phyloP scores from a whole-genome alignment of 1,140 invertebrate species.

The Drosophila subobscura region DNA sequence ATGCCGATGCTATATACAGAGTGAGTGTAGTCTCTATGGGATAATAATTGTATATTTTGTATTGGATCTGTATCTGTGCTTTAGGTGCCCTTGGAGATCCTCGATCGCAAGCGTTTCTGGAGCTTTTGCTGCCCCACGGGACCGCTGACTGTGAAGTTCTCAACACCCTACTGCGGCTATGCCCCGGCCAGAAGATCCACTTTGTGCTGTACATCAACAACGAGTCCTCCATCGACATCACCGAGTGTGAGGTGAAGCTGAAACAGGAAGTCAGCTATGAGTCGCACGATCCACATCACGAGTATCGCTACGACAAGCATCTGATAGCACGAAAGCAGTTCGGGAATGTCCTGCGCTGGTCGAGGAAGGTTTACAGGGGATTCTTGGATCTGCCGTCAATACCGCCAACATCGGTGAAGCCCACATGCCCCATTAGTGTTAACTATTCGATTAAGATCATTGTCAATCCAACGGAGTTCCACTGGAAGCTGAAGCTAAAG shows the following conservation, averaged over 20 bases:
- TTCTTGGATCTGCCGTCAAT: slow-evolving; percentile 87
- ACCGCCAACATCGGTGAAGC: slow-evolving; percentile 88
- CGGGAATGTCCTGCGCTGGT: slow-evolving; percentile 85
- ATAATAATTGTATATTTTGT: neutral
- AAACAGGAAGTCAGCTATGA: slow-evolving; percentile 84
- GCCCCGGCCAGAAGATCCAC: slow-evolving; percentile 79
- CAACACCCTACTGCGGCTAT: slow-evolving; percentile 81
- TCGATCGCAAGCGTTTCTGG: slow-evolving; percentile 84
- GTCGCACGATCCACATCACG: slow-evolving; percentile 85
- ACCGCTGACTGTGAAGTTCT: slow-evolving; percentile 78
- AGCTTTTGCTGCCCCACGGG: slow-evolving; percentile 82
- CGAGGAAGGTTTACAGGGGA: slow-evolving; percentile 76
- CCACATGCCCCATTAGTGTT: slow-evolving; percentile 88
- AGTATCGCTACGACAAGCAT: slow-evolving; percentile 86
- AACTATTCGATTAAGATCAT: slow-evolving; percentile 88
- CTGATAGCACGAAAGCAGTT: slow-evolving; percentile 85
- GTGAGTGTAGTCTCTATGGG: slow-evolving; percentile 31
- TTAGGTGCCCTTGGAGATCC: slow-evolving; percentile 85
- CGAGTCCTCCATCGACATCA: slow-evolving; percentile 85
- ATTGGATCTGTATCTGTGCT: neutral
- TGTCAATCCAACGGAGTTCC: slow-evolving; percentile 83
- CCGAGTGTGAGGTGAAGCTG: slow-evolving; percentile 84
- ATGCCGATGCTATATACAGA: slow-evolving; percentile 85
- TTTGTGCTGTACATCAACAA: slow-evolving; percentile 82
- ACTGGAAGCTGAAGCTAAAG: slow-evolving; percentile 85